Evolutionary conservation across 1,140 invertebrate genomes (phyloP).

Genomic region (Calycopis cecrops): DNA sequence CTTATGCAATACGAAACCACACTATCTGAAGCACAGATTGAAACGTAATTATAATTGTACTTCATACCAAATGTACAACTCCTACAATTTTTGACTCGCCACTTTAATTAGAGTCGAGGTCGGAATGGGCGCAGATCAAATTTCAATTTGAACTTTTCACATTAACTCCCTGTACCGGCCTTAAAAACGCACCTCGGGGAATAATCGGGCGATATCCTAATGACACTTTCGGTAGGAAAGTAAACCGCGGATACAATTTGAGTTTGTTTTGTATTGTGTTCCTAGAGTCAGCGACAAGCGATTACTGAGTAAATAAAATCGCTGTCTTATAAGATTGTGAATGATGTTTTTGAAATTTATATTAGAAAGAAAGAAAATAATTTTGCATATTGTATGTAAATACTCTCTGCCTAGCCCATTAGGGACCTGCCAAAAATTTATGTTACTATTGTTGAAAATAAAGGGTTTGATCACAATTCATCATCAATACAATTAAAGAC

Average conservation of each 20-base stretch:
- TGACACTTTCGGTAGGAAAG: conserved; percentile 36
- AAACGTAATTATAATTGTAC: background rate
- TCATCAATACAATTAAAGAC: no score
- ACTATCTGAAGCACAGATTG: no score
- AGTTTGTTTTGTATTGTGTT: background rate
- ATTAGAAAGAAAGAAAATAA: no score
- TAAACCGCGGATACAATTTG: conserved; percentile 32
- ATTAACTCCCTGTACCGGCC: conserved; percentile 42
- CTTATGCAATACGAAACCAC: no score
- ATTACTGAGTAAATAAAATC: background rate
- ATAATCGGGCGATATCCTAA: conserved; percentile 43
- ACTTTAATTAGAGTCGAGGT: conserved; percentile 29
- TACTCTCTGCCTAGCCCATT: no score
- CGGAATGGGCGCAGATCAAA: conserved; percentile 47
- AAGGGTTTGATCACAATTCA: no score
- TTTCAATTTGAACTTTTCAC: conserved; percentile 64
- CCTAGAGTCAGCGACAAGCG: conserved; percentile 15
- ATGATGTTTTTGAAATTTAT: no score
- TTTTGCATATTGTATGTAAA: no score
- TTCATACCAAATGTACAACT: conserved; percentile 1
- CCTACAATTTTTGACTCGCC: conserved; percentile 21
- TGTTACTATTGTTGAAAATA: no score
- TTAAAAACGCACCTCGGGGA: conserved; percentile 56
- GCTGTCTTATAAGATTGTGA: background rate
- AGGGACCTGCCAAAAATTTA: no score